Conservation (phyloP, 2,113 vertebrate genomes). For the Sinocyclocheilus rhinocerous region DNA sequence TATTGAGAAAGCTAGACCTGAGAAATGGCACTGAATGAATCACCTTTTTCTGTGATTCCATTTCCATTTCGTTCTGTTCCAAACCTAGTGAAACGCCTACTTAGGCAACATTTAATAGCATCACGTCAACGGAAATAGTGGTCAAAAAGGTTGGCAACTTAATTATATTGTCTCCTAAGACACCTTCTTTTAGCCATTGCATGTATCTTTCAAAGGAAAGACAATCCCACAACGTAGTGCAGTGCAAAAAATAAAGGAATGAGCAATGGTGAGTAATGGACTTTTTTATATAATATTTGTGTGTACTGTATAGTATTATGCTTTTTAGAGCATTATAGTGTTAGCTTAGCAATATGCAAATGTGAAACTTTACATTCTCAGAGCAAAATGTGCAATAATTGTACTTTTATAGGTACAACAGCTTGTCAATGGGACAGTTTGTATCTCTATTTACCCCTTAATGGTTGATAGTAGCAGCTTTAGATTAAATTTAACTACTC, state of each 20-base stretch:
- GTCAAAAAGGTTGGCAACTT: not conserved
- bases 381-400: not conserved
- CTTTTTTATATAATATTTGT: not conserved
- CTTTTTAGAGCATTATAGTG: not conserved
- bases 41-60: not conserved
- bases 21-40: constrained; percentile 7
- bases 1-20: not conserved
- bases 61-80: not conserved
- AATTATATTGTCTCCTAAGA: not conserved
- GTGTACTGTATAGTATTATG: not conserved
- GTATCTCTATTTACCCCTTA: too few species aligned
- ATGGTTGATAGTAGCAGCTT: too few species aligned
- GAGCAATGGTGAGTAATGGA: not conserved
- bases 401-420: too few species aligned
- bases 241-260: not conserved
- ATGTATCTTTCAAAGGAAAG: not conserved
- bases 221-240: not conserved
- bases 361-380: not conserved
- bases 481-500: too few species aligned
- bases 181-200: not conserved
- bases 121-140: not conserved
- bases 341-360: not conserved
- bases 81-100: not conserved
- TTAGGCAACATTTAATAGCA: not conserved
- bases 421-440: too few species aligned